Percentiles rank a stretch among this genome's conserved stretches.
Conservation (phyloP, 2,797 vertebrate genomes). For the Poeciliopsis paucimaculata region DNA sequence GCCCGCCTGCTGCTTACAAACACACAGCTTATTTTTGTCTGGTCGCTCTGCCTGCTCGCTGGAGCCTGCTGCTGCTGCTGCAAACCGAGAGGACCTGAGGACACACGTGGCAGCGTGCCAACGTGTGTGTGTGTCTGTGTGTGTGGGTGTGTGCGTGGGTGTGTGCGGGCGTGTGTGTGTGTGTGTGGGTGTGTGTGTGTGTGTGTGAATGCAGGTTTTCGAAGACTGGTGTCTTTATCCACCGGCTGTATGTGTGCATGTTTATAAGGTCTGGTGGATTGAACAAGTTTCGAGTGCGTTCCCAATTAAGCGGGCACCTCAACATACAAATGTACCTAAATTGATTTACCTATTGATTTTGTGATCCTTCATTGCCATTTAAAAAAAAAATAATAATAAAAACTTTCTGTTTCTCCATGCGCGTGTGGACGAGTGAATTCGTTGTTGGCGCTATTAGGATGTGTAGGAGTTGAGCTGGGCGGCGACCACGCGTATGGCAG, state of each 20-base stretch:
- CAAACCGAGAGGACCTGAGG: constrained; percentile 64
- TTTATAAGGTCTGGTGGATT: constrained; percentile 31
- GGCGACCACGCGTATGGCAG: constrained; percentile 25
- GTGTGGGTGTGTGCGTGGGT: constrained; percentile 26
- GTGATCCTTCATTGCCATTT: constrained; percentile 25
- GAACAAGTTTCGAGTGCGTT: constrained; percentile 43
- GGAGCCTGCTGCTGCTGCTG: constrained; percentile 58
- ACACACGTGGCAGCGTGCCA: constrained; percentile 71
- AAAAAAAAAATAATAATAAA: neutral
- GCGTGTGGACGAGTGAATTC: constrained; percentile 16
- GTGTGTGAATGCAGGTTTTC: constrained; percentile 46
- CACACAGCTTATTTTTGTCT: constrained; percentile 69
- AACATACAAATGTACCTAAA: constrained; percentile 45
- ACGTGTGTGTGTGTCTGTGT: constrained; percentile 19
- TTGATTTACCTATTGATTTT: constrained; percentile 62
- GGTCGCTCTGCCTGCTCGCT: constrained; percentile 52
- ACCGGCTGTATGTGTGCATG: constrained; percentile 15
- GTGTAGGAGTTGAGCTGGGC: constrained; percentile 17
- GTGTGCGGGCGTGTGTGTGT: neutral
- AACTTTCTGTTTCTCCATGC: constrained; percentile 6
- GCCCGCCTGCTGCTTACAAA: constrained; percentile 60
- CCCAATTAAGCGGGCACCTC: constrained; percentile 47
- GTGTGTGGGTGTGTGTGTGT: neutral
- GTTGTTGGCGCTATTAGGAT: constrained; percentile 2
- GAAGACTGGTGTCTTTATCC: constrained; percentile 75